A percentile compares a stretch with the other conserved stretches of the same genome.
Conservation (phyloP, 1,140 invertebrate species). For the Temnothorax longispinosus region DNA sequence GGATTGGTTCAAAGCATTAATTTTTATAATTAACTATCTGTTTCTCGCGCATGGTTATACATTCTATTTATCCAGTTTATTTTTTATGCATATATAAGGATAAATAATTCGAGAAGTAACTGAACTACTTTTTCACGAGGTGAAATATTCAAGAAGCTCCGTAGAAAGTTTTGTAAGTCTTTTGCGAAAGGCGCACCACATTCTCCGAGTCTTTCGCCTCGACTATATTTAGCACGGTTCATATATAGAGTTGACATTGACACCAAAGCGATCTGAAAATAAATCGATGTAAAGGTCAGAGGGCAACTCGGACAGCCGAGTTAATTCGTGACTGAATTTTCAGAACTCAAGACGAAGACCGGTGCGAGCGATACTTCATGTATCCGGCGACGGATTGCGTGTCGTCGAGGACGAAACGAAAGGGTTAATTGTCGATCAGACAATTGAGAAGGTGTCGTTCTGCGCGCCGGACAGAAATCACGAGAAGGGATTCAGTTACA, state of each 20-base stretch:
- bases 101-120: not conserved
- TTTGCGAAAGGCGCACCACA: not conserved
- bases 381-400: conserved; percentile 98
- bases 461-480: conserved; percentile 99
- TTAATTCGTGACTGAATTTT: conserved; percentile 70
- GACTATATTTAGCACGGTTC: conserved; percentile 35
- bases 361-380: conserved; percentile 96
- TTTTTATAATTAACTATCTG: not conserved
- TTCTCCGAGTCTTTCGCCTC: conserved; percentile 42
- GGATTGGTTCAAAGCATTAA: not conserved
- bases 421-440: conserved; percentile 99
- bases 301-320: conserved; percentile 4
- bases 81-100: not conserved
- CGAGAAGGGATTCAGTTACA: conserved; percentile 98
- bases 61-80: not conserved
- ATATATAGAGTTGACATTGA: conserved; percentile 47
- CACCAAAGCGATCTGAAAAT: conserved; percentile 39
- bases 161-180: conserved; percentile 8
- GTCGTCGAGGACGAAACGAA: conserved; percentile 99
- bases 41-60: not conserved
- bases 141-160: not conserved
- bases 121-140: not conserved
- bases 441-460: conserved; percentile 99
- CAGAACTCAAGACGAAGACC: conserved; percentile 95
- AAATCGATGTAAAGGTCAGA: conserved; percentile 46